phyloP scores from a whole-genome alignment of 2,113 vertebrate species.

The Anthoscopus minutus region DNA sequence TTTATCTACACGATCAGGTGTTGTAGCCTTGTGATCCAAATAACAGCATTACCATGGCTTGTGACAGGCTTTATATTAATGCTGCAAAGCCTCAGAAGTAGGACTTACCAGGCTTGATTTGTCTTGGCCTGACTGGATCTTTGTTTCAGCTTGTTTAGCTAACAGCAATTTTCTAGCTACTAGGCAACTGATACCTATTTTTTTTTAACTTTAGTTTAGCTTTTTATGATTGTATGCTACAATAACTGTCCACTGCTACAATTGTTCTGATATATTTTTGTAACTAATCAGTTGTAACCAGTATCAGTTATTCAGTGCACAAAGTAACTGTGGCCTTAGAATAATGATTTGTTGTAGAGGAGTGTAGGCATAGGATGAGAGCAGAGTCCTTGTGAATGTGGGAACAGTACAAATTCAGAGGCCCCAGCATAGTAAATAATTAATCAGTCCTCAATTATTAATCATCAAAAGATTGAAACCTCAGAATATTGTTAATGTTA shows the following conservation, averaged over 20 bases:
- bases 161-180: background rate
- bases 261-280: background rate
- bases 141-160: background rate
- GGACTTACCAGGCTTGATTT: background rate
- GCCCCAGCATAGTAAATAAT: background rate
- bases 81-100: background rate
- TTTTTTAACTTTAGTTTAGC: background rate
- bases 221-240: background rate
- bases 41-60: background rate
- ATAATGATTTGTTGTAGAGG: background rate
- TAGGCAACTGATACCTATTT: background rate
- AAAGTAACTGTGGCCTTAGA: background rate
- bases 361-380: background rate
- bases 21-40: background rate
- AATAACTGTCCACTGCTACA: background rate
- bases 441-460: constrained; percentile 23
- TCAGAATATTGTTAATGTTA: background rate
- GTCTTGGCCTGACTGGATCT: background rate
- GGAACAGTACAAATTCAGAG: background rate
- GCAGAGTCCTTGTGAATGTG: background rate
- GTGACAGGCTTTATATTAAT: background rate
- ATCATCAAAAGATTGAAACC: constrained; percentile 3
- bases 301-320: background rate
- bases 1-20: background rate
- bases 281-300: background rate